Conservation (phyloP, 2,797 vertebrate genomes). For the Acanthis flammea region DNA sequence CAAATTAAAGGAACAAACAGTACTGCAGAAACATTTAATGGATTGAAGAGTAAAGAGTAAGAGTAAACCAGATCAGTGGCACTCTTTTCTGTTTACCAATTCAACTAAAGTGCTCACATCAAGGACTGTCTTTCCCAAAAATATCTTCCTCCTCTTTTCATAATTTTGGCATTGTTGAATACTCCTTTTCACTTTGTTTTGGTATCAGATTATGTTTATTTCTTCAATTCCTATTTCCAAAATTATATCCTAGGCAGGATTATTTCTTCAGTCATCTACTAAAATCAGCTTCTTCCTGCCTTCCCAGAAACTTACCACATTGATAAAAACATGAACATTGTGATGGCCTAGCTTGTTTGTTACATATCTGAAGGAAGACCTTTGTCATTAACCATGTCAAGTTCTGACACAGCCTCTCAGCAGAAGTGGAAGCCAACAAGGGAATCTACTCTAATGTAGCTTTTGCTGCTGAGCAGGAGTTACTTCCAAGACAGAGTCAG, state of each 20-base stretch:
- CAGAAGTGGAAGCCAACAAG: neutral
- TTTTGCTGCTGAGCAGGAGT: neutral
- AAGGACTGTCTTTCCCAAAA: neutral
- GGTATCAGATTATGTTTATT: neutral
- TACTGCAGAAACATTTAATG: neutral
- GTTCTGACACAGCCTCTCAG: neutral
- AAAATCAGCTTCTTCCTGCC: neutral
- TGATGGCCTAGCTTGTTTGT: neutral
- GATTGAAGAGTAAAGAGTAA: neutral
- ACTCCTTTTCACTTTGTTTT: neutral
- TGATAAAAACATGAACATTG: neutral
- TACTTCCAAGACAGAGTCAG: neutral
- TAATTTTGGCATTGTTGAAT: neutral
- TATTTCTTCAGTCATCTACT: neutral
- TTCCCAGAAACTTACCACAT: neutral
- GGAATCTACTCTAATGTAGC: neutral
- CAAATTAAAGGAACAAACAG: slow-evolving; percentile 13
- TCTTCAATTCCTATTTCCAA: neutral
- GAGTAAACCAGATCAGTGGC: neutral
- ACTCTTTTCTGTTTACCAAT: neutral
- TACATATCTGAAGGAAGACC: neutral
- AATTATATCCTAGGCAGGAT: neutral
- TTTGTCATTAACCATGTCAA: neutral
- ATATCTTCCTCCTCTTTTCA: neutral
- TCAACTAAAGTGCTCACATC: neutral